Base-by-base conservation (phyloP, 2,888 invertebrate species). In the Cremastinae sp. region DNA sequence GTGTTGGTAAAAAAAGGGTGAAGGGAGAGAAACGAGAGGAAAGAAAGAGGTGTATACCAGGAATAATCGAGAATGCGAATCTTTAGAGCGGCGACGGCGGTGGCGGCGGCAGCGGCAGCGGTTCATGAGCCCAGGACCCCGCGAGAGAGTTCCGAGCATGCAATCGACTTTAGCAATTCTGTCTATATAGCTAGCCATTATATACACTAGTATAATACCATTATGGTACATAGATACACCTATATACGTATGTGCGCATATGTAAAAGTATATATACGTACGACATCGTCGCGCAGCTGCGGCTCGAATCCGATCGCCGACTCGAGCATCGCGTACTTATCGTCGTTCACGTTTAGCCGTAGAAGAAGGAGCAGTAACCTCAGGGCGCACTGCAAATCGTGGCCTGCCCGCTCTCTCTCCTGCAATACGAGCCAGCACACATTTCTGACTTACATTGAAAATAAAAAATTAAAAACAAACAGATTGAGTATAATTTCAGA, bases 251-350 rank as follows among this genome's bases (percentile, higher is more conserved):
- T 58, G 28, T 39, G 43, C 18, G 20, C 49, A 47, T 20, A 58
- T 39, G 41, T 64, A 59, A 37, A 37, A 45, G 22, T 53, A 49
- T 69, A 45, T 73, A 18, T 77, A 84, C 87, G 79, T 81, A 88
- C 88, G 53, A 86, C 70, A 72, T 86, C 84, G 74, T 86, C 83
- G 61, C 80, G 79, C 51, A 83, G 81, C 74, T 83, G 84, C 37
- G 85, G 81, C 64, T 83, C 83, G 78, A 88, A 88, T 20, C 83
- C 85, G 71, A 88, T 82, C 51, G 87, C 86, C 12, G 87, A 83
- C 78, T 86, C 84, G 41, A 88, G 79, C 61, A 83, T 76, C 58
- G 81, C 77, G 81, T 84, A 86, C 76, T 84, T 87, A 62, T 87
- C 86, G 41, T 83, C 83, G 73, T 75, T 82, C 66, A 80, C 78